Percentiles rank a stretch among this genome's conserved stretches.
Conservation (phyloP, 2,797 vertebrate species). For the Tinamus major region DNA sequence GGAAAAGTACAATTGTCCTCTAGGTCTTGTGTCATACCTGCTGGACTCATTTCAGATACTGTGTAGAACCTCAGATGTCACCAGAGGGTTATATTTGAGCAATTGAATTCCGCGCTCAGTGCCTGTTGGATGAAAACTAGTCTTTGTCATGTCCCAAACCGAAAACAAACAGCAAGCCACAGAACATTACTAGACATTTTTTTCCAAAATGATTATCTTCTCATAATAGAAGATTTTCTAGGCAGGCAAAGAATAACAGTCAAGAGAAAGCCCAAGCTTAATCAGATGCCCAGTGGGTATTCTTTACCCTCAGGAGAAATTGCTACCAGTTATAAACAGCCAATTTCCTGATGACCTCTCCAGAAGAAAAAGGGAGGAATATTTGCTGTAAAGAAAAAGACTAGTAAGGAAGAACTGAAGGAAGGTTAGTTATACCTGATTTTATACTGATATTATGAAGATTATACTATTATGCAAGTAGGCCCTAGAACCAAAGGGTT, state of each 20-base stretch:
- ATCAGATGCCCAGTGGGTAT: not conserved
- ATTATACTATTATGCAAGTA: not conserved
- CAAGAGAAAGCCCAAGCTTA: not conserved
- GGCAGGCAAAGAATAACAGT: not conserved
- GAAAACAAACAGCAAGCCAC: not conserved
- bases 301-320: not conserved
- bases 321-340: not conserved
- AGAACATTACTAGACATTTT: not conserved
- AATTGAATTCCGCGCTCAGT: not conserved
- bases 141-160: not conserved
- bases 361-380: not conserved
- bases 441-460: not conserved
- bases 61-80: not conserved
- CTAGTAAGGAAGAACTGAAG: not conserved
- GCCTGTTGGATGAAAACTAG: not conserved
- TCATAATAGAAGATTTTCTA: not conserved
- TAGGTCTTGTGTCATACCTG: not conserved
- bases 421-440: not conserved
- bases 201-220: not conserved
- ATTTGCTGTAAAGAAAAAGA: not conserved
- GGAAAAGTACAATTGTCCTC: not conserved
- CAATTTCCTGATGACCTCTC: not conserved
- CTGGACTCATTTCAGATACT: not conserved
- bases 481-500: not conserved
- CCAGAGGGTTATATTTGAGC: not conserved